phyloP scores from a whole-genome alignment of 2,888 invertebrate species.

The Philopedon plagiatum region DNA sequence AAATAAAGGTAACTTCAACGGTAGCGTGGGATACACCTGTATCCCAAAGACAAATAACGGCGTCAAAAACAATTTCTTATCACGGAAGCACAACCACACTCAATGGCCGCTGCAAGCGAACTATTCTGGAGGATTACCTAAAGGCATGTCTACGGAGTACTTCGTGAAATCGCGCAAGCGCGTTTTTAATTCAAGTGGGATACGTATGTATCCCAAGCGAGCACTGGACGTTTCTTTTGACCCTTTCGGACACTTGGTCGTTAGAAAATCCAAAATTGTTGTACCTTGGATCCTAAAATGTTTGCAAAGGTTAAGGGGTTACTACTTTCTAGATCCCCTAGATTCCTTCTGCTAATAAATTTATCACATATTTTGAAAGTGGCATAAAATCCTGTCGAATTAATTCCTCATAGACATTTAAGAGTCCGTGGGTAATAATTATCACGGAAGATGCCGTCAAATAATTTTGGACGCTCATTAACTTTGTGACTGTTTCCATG shows the following conservation, averaged over 20 bases:
- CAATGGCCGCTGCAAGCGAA: too few species aligned
- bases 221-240: not conserved
- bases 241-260: constrained; percentile 13
- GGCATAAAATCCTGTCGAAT: not conserved
- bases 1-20: too few species aligned
- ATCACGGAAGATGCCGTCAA: constrained; percentile 44
- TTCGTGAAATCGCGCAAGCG: too few species aligned
- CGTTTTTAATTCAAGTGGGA: too few species aligned
- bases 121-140: too few species aligned
- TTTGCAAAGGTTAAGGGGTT: constrained; percentile 44
- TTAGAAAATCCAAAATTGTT: constrained; percentile 49
- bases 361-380: not conserved
- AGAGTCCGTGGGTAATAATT: not conserved
- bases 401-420: constrained; percentile 28
- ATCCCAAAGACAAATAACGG: too few species aligned
- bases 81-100: too few species aligned
- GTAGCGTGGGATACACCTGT: too few species aligned
- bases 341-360: constrained; percentile 5
- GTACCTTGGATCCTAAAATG: constrained; percentile 53
- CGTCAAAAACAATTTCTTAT: too few species aligned
- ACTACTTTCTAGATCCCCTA: constrained; percentile 49
- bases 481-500: constrained; percentile 50
- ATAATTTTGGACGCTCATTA: constrained; percentile 53
- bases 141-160: too few species aligned
- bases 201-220: not conserved